Evolutionary conservation across 2,888 invertebrate genomes (phyloP).

Genomic region (Troides aeacus): DNA sequence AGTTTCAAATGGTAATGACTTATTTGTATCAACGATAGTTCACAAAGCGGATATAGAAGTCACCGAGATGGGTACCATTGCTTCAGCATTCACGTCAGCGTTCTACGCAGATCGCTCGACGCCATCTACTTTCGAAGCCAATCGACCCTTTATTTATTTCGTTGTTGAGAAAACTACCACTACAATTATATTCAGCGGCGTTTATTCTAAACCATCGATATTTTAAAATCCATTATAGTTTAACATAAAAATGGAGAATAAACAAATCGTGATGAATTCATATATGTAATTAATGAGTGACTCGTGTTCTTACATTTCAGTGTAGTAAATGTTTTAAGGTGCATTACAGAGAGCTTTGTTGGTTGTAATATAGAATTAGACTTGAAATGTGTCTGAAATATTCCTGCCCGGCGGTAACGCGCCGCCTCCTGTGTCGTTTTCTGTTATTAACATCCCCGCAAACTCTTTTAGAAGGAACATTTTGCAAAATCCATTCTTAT

Average conservation of each 20-base stretch:
- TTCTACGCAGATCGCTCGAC: slow-evolving; percentile 71
- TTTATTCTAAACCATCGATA: slow-evolving; percentile 62
- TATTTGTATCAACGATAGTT: slow-evolving; percentile 81
- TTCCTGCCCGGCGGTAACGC: no score
- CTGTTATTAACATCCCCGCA: no score
- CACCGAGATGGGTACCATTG: slow-evolving; percentile 85
- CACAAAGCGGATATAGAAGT: slow-evolving; percentile 87
- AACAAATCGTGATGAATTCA: neutral
- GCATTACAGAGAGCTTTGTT: no score
- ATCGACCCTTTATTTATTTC: slow-evolving; percentile 83
- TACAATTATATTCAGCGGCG: slow-evolving; percentile 82
- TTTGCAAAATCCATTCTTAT: no score
- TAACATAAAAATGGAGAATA: neutral
- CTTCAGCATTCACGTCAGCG: slow-evolving; percentile 78
- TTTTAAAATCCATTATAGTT: slow-evolving; percentile 40
- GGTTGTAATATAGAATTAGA: no score
- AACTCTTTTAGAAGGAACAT: no score
- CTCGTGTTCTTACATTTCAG: neutral
- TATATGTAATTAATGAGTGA: neutral
- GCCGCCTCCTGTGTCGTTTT: no score
- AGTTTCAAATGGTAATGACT: slow-evolving; percentile 67
- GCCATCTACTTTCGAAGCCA: slow-evolving; percentile 80
- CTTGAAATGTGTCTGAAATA: no score
- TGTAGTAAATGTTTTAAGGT: no score
- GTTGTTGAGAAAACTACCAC: slow-evolving; percentile 82